Evolutionary conservation across 2,113 vertebrate genomes (phyloP).

Genomic region (Gasterosteus aculeatus): DNA sequence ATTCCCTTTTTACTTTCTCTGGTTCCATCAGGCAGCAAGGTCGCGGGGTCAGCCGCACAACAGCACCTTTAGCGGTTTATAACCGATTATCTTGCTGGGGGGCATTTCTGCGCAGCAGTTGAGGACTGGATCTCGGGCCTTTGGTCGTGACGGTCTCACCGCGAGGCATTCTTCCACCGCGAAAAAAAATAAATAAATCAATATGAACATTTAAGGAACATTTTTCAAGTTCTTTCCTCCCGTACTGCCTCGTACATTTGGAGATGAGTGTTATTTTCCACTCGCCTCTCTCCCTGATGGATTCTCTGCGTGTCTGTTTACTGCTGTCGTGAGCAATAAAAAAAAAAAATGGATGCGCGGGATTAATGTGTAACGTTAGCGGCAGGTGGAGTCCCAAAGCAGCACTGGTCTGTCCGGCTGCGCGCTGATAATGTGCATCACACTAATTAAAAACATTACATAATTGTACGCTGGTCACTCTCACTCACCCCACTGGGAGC

Average conservation of each 20-base stretch:
- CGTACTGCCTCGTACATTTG: conserved; percentile 13
- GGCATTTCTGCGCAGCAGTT: conserved; percentile 45
- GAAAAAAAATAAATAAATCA: conserved; percentile 30
- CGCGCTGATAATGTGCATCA: conserved; percentile 28
- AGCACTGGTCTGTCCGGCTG: conserved; percentile 27
- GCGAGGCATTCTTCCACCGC: conserved; percentile 11
- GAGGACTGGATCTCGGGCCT: conserved; percentile 39
- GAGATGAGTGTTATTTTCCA: conserved; percentile 38
- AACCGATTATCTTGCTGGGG: conserved; percentile 35
- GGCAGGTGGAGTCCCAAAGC: conserved; percentile 40
- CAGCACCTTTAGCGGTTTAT: conserved; percentile 47
- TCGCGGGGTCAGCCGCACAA: conserved; percentile 39
- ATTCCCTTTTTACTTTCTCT: conserved; percentile 24
- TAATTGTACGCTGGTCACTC: conserved; percentile 3
- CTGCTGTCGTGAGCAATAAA: conserved; percentile 1
- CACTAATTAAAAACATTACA: conserved; percentile 56
- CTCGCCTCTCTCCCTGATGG: conserved; percentile 5
- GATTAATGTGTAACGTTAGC: conserved; percentile 23
- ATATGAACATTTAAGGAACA: conserved; percentile 31
- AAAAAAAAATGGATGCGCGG: conserved; percentile 22
- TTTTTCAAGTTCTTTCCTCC: conserved; percentile 10
- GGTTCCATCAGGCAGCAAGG: conserved; percentile 10
- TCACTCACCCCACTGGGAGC: no score
- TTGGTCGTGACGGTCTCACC: conserved; percentile 40
- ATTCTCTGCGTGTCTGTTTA: conserved; percentile 26